phyloP scores from a whole-genome alignment of 2,113 vertebrate genomes.

The Hemiscyllium ocellatum region DNA sequence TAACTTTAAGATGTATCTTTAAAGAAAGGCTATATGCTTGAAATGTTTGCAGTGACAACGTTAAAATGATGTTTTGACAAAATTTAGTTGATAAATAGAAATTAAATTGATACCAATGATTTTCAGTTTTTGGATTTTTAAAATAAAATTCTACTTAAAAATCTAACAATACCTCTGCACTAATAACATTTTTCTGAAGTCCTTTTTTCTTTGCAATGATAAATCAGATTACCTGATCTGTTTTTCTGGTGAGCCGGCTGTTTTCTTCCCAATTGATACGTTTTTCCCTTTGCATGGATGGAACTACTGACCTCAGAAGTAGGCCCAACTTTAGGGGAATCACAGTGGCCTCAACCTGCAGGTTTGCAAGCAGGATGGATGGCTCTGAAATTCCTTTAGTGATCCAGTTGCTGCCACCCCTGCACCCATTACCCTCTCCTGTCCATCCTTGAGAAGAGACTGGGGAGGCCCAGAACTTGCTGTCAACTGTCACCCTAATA shows the following conservation, averaged over 20 bases:
- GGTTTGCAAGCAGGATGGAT: too few species aligned
- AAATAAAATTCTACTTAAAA: not conserved
- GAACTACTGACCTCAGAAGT: slow-evolving; percentile 55
- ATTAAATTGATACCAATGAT: not conserved
- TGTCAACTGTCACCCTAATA: too few species aligned
- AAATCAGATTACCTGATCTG: slow-evolving; percentile 47
- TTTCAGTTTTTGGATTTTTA: not conserved
- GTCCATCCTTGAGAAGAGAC: too few species aligned
- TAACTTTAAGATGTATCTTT: not conserved
- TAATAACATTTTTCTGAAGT: not conserved
- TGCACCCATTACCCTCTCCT: too few species aligned
- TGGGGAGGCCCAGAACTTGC: too few species aligned
- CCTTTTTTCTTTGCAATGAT: slow-evolving; percentile 39
- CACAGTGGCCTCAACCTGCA: slow-evolving; percentile 48
- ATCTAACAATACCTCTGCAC: not conserved
- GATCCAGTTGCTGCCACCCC: too few species aligned
- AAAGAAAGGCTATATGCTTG: not conserved
- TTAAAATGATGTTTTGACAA: not conserved
- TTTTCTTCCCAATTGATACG: slow-evolving; percentile 22
- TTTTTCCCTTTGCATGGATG: slow-evolving; percentile 46
- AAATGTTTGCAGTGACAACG: not conserved
- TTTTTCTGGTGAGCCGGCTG: slow-evolving; percentile 41
- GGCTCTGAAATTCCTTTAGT: too few species aligned
- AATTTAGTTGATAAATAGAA: not conserved
- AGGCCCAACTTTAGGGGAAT: slow-evolving; percentile 63